Evolutionary conservation across 2,888 invertebrate genomes (phyloP).

Genomic region (Platycheirus rosarum): DNA sequence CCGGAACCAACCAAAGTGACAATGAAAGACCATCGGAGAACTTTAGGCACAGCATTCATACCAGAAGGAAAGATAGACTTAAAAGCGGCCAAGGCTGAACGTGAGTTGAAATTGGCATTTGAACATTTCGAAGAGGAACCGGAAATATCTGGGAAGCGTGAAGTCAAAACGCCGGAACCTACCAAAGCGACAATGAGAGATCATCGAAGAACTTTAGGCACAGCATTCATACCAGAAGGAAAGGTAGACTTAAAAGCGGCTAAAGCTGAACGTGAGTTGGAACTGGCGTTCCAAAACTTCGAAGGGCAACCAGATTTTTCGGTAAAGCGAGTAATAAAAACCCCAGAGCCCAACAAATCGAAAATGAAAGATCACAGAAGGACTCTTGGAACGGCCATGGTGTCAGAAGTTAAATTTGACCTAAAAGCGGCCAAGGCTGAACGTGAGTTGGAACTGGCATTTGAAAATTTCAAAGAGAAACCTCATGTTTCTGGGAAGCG

Average conservation of each 20-base stretch:
- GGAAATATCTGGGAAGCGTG: background rate
- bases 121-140: slow-evolving; percentile 44
- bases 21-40: slow-evolving; percentile 22
- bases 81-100: slow-evolving; percentile 21
- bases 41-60: slow-evolving; percentile 12
- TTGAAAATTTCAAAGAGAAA: slow-evolving; percentile 39
- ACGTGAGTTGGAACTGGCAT: slow-evolving; percentile 30
- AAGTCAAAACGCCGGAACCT: slow-evolving; percentile 21
- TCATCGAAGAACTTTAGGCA: slow-evolving; percentile 38
- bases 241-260: slow-evolving; percentile 33
- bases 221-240: background rate
- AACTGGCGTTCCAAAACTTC: slow-evolving; percentile 36
- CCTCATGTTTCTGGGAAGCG: background rate
- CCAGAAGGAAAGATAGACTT: slow-evolving; percentile 16
- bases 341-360: slow-evolving; percentile 17
- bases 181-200: background rate
- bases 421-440: slow-evolving; percentile 15
- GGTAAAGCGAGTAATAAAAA: background rate
- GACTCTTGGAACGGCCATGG: slow-evolving; percentile 16
- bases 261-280: slow-evolving; percentile 22
- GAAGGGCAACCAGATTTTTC: slow-evolving; percentile 22
- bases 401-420: background rate
- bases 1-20: background rate
- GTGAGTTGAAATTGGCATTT: slow-evolving; percentile 17
- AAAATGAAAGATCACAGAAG: slow-evolving; percentile 3